Evolutionary conservation across 2,888 invertebrate species (phyloP).

Genomic region (Hydraecia micacea): DNA sequence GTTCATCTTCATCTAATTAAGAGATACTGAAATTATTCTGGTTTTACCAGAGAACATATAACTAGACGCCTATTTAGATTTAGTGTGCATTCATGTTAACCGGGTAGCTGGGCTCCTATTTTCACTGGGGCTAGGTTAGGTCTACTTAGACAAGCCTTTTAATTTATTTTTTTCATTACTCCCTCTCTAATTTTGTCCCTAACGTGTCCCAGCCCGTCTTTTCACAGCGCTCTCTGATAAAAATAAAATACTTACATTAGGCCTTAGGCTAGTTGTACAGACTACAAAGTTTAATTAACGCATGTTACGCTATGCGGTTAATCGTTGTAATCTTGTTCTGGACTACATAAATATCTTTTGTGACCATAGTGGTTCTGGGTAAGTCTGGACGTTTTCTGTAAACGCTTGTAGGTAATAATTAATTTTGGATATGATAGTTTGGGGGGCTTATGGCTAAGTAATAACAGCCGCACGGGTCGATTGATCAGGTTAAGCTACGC

Average conservation of each 20-base stretch:
- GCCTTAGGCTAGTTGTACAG: not conserved
- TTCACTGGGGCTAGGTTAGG: not conserved
- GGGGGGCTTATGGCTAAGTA: too few species aligned
- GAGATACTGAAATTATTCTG: not conserved
- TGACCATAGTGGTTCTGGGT: conserved; percentile 25
- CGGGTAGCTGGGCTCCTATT: not conserved
- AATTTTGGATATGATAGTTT: conserved; percentile 4
- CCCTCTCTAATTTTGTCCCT: not conserved
- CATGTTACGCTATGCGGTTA: conserved; percentile 27
- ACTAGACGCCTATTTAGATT: not conserved
- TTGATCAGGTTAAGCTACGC: too few species aligned
- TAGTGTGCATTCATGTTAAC: not conserved
- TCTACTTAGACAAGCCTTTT: not conserved
- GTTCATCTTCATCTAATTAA: not conserved
- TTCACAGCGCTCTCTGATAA: not conserved
- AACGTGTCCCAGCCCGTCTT: not conserved
- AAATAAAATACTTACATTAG: conserved; percentile 8
- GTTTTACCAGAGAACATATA: not conserved
- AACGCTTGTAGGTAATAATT: conserved; percentile 16
- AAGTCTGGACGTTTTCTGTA: conserved; percentile 17
- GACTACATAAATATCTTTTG: conserved; percentile 52
- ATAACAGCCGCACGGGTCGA: too few species aligned
- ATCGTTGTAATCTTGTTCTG: conserved; percentile 54
- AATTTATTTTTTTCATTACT: not conserved
- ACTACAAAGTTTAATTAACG: conserved; percentile 35